phyloP scores from a whole-genome alignment of 1,140 invertebrate species.

The Ooceraea biroi region DNA sequence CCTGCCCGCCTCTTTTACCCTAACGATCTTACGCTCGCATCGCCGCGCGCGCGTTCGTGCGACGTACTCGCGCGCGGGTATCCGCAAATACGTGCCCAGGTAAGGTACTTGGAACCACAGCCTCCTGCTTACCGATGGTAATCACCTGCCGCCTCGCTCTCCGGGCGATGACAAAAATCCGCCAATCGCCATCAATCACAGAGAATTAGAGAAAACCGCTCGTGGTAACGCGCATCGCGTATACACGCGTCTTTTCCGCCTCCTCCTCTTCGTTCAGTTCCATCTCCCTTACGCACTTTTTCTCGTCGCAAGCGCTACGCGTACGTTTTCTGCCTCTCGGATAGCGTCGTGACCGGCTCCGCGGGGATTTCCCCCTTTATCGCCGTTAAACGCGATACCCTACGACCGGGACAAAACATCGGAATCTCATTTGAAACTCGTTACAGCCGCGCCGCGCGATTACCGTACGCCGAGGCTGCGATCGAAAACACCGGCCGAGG shows the following conservation, averaged over 20 bases:
- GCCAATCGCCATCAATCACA: conserved; percentile 81
- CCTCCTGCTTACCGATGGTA: conserved; percentile 69
- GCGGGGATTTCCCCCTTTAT: conserved; percentile 71
- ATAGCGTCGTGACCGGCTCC: conserved; percentile 69
- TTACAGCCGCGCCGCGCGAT: conserved; percentile 52
- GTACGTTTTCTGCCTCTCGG: conserved; percentile 50
- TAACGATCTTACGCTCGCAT: conserved; percentile 32
- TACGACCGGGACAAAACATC: conserved; percentile 64
- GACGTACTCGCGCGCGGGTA: conserved; percentile 27
- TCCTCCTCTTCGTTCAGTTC: background rate
- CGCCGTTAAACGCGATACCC: conserved; percentile 73
- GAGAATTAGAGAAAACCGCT: conserved; percentile 78
- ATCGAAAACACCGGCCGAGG: conserved; percentile 33
- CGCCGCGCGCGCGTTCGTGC: background rate
- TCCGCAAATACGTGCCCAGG: conserved; percentile 37
- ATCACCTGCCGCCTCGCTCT: conserved; percentile 77
- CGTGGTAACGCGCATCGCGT: conserved; percentile 39
- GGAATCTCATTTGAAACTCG: conserved; percentile 74
- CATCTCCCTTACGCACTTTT: conserved; percentile 11
- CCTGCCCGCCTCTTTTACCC: conserved; percentile 46
- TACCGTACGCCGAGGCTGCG: conserved; percentile 34
- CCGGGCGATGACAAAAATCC: conserved; percentile 73
- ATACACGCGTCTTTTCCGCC: background rate
- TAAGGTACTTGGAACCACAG: conserved; percentile 51
- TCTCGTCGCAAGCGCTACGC: conserved; percentile 18